Percentiles rank a stretch among this genome's conserved stretches.
Evolutionary conservation across 2,888 invertebrate species (phyloP).

Genomic region (Aquatica leii): DNA sequence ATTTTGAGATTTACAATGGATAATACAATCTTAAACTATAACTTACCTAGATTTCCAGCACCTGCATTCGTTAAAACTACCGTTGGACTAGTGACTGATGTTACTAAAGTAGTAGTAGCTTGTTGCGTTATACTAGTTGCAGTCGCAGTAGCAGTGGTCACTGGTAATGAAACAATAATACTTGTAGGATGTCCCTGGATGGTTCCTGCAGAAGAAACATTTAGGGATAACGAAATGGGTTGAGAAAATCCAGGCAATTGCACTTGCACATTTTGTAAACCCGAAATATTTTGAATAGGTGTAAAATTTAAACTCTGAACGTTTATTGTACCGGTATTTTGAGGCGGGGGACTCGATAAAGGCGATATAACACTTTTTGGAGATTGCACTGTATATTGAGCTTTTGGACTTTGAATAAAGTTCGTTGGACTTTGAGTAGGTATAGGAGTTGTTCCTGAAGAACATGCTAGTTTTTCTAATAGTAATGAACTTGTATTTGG

Average conservation of each 20-base stretch:
- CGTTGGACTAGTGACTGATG: slow-evolving; percentile 52
- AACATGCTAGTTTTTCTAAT: slow-evolving; percentile 63
- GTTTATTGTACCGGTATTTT: slow-evolving; percentile 57
- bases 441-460: slow-evolving; percentile 53
- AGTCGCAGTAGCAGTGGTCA: slow-evolving; percentile 55
- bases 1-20: no score
- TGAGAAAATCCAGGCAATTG: slow-evolving; percentile 87
- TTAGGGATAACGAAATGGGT: slow-evolving; percentile 81
- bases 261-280: slow-evolving; percentile 80
- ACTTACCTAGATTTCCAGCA: slow-evolving; percentile 43
- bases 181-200: slow-evolving; percentile 61
- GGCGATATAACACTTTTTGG: slow-evolving; percentile 63
- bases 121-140: slow-evolving; percentile 56
- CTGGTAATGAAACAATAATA: slow-evolving; percentile 58
- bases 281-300: slow-evolving; percentile 72
- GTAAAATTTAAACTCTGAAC: slow-evolving; percentile 79
- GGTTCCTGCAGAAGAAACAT: slow-evolving; percentile 71
- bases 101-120: slow-evolving; percentile 41
- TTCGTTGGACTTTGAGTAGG: slow-evolving; percentile 48
- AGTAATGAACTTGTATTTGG: slow-evolving; percentile 64
- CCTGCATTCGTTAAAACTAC: slow-evolving; percentile 56
- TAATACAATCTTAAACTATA: neutral
- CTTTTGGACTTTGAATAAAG: slow-evolving; percentile 53
- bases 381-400: slow-evolving; percentile 45
- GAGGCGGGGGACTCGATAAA: slow-evolving; percentile 62